Conservation (phyloP, 2,888 invertebrate species). For the Saturnia pavonia region DNA sequence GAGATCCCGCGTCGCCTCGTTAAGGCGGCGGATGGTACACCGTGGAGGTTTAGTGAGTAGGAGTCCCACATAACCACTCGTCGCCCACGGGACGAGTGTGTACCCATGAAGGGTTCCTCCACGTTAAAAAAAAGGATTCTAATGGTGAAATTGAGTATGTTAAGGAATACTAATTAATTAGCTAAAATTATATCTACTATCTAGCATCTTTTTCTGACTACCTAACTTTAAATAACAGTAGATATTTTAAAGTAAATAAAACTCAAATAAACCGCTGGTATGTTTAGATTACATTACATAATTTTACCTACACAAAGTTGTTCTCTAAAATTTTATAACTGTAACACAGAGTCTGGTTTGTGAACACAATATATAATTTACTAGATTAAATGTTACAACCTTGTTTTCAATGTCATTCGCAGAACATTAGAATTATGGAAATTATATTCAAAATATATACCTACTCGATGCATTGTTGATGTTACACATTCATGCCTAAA, state of each 20-base stretch:
- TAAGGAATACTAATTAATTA: not conserved
- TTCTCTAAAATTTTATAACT: not conserved
- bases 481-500: not conserved
- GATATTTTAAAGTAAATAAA: not conserved
- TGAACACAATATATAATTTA: not conserved
- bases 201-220: too few relatives aligned
- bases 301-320: too few relatives aligned
- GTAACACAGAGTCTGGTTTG: not conserved
- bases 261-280: not conserved
- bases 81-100: too few relatives aligned
- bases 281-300: too few relatives aligned
- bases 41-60: too few relatives aligned
- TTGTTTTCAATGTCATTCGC: conserved; percentile 1
- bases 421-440: conserved; percentile 11
- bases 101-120: too few relatives aligned
- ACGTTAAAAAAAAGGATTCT: too few relatives aligned
- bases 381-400: not conserved
- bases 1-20: too few relatives aligned
- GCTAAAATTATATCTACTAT: not conserved
- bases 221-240: too few relatives aligned
- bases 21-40: too few relatives aligned
- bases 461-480: not conserved
- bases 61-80: too few relatives aligned
- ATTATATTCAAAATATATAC: conserved; percentile 14
- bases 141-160: not conserved